Evolutionary conservation across 2,797 vertebrate species (phyloP).

Genomic region (Delichon dasypus): DNA sequence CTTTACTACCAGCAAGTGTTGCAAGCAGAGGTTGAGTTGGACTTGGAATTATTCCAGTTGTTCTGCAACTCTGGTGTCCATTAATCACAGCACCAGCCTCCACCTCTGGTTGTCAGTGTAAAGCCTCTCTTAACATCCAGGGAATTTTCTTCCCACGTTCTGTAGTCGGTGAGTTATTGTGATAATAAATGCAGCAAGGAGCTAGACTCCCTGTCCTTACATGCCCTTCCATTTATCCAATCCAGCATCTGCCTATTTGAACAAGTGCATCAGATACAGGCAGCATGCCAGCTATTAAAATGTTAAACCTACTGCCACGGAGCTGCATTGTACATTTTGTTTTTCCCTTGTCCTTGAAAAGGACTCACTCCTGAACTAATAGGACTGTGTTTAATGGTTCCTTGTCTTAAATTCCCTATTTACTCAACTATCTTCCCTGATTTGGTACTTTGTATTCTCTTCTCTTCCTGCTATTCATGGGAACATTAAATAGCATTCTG

Average conservation of each 20-base stretch:
- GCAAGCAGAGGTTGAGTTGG: neutral
- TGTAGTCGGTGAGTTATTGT: slow-evolving; percentile 28
- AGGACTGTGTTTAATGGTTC: neutral
- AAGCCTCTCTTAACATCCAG: slow-evolving; percentile 26
- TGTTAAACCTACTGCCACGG: slow-evolving; percentile 54
- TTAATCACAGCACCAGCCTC: slow-evolving; percentile 25
- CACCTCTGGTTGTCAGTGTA: neutral
- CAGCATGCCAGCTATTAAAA: slow-evolving; percentile 52
- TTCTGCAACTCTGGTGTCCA: neutral
- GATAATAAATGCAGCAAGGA: slow-evolving; percentile 56
- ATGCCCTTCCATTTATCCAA: slow-evolving; percentile 64
- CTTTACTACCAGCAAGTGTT: neutral
- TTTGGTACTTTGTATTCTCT: slow-evolving; percentile 9
- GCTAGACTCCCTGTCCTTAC: slow-evolving; percentile 59
- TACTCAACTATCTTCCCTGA: neutral
- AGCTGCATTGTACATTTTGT: slow-evolving; percentile 51
- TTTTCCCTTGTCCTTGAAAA: slow-evolving; percentile 60
- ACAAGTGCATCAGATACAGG: slow-evolving; percentile 60
- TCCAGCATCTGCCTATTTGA: slow-evolving; percentile 60
- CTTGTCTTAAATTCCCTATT: slow-evolving; percentile 32
- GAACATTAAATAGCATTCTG: neutral
- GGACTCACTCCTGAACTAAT: slow-evolving; percentile 25
- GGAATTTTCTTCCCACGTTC: slow-evolving; percentile 48
- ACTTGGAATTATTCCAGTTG: neutral
- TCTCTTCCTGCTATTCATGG: neutral